Percentiles rank a stretch among this genome's conserved stretches.
Conservation (phyloP, 1,140 invertebrate species). For the Zaprionus vittiger region DNA sequence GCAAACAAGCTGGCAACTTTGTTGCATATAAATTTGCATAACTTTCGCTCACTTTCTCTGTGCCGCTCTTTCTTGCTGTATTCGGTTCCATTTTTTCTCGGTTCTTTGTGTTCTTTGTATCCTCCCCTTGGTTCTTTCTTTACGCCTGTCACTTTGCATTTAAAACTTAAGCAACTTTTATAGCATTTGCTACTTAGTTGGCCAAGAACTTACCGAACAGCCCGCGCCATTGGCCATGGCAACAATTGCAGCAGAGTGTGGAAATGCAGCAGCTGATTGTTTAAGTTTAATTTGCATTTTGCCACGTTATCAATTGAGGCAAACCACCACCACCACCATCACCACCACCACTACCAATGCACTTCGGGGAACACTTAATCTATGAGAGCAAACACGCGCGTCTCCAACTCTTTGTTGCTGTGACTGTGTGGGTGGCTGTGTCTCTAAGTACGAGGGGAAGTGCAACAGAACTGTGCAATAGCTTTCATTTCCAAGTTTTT, state of each 20-base stretch:
- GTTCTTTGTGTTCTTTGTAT: not conserved
- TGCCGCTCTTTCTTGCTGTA: constrained; percentile 4
- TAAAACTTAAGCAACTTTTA: constrained; percentile 69
- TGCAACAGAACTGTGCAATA: constrained; percentile 34
- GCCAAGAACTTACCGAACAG: constrained; percentile 38
- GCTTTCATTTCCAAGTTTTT: constrained; percentile 63
- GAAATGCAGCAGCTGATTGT: constrained; percentile 61
- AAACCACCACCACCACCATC: constrained; percentile 48
- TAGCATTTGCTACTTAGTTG: constrained; percentile 54
- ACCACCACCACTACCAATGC: not conserved
- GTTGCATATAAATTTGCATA: constrained; percentile 79
- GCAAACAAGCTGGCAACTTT: constrained; percentile 72
- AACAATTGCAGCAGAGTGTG: constrained; percentile 57
- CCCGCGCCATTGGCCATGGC: constrained; percentile 35
- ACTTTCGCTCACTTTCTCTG: constrained; percentile 50
- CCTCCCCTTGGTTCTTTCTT: not conserved
- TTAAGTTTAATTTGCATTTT: constrained; percentile 65
- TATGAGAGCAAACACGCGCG: constrained; percentile 41
- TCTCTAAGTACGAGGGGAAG: constrained; percentile 20
- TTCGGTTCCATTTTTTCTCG: not conserved
- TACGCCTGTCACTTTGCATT: constrained; percentile 38
- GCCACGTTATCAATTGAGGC: constrained; percentile 52
- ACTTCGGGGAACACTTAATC: constrained; percentile 66
- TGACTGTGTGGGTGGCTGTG: too few relatives aligned
- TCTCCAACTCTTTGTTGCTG: constrained; percentile 8